A percentile compares a stretch with the other conserved stretches of the same genome.
phyloP scores from a whole-genome alignment of 2,797 vertebrate genomes.

The Rhinichthys osculus region DNA sequence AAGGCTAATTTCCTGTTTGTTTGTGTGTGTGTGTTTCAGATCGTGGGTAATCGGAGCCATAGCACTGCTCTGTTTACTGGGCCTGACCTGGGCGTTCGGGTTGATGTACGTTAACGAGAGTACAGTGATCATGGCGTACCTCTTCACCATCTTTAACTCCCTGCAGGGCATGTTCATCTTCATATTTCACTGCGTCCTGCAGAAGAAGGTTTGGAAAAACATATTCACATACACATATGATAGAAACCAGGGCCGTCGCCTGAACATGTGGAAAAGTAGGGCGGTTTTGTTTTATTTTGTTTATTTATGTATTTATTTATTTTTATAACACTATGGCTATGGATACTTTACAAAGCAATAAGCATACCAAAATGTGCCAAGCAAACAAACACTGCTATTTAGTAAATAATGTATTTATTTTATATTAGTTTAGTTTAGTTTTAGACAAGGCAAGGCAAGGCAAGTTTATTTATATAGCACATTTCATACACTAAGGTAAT shows the following conservation, averaged over 20 bases:
- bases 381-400: background rate
- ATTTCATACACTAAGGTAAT: no score
- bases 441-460: no score
- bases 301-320: background rate
- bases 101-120: constrained; percentile 99
- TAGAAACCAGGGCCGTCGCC: background rate
- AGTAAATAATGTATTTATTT: background rate
- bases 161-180: constrained; percentile 99
- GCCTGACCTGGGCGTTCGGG: constrained; percentile 97
- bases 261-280: background rate
- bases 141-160: constrained; percentile 99
- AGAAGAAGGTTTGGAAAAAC: constrained; percentile 90
- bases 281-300: background rate
- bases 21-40: constrained; percentile 72
- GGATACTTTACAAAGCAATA: background rate
- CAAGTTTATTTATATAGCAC: no score
- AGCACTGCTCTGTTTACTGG: constrained; percentile 94
- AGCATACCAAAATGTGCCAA: background rate
- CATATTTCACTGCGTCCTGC: constrained; percentile 99
- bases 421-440: background rate
- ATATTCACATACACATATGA: constrained; percentile 38
- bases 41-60: constrained; percentile 99
- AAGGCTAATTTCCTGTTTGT: background rate
- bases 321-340: background rate
- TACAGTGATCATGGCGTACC: constrained; percentile 99